Conservation (phyloP, 1,140 invertebrate genomes). For the Schlechtendalia chinensis region DNA sequence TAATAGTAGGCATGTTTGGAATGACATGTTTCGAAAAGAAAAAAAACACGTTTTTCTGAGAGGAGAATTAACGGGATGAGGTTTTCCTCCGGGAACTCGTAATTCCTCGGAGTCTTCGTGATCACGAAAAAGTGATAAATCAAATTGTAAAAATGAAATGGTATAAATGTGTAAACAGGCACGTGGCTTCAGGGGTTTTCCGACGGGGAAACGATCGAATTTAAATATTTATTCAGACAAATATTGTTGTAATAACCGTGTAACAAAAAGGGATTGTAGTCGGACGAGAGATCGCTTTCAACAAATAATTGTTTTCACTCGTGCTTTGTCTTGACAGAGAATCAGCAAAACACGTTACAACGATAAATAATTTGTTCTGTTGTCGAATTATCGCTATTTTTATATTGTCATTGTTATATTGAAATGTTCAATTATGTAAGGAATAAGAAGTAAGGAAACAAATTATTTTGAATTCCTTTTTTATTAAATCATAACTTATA, state of each 20-base stretch:
- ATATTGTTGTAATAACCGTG: background rate
- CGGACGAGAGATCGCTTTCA: background rate
- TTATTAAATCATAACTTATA: background rate
- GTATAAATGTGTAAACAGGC: background rate
- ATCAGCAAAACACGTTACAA: background rate
- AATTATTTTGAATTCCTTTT: too few species aligned
- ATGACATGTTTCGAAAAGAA: background rate
- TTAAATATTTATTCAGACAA: conserved; percentile 19
- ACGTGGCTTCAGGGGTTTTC: too few species aligned
- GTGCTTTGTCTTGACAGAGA: background rate
- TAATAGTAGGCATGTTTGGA: background rate
- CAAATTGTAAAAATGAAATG: conserved; percentile 18
- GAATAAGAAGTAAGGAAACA: too few species aligned
- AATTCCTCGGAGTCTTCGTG: background rate
- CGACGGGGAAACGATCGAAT: background rate
- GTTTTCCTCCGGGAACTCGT: background rate
- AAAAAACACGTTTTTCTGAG: background rate
- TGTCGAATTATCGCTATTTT: conserved; percentile 2
- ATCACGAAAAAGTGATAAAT: background rate
- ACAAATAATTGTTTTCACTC: background rate
- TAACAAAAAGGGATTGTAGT: background rate
- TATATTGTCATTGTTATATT: background rate
- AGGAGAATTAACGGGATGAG: background rate
- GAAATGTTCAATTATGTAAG: background rate
- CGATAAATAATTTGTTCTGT: conserved; percentile 1